phyloP scores from a whole-genome alignment of 1,140 invertebrate genomes.

The Microvelia longipes region DNA sequence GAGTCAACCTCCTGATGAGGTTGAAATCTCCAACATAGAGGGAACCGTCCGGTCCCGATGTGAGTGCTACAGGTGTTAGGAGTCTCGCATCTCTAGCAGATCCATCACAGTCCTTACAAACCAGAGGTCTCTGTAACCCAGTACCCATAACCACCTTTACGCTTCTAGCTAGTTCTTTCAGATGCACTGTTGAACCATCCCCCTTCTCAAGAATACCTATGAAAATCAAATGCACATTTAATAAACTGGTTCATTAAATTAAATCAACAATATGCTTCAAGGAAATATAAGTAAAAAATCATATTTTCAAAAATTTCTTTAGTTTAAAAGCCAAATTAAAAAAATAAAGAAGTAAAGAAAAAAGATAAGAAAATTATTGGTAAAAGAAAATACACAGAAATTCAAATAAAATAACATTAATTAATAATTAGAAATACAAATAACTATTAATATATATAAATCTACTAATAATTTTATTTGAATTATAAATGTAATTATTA shows the following conservation, averaged over 20 bases:
- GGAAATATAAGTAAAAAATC: not conserved
- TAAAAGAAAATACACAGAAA: too few species aligned
- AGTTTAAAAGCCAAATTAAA: not conserved
- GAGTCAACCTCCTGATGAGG: constrained; percentile 78
- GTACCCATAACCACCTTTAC: constrained; percentile 88
- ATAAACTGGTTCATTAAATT: not conserved
- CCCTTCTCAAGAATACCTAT: constrained; percentile 80
- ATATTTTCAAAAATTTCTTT: not conserved
- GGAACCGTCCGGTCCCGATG: constrained; percentile 86
- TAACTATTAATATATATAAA: too few species aligned
- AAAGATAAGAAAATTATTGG: too few species aligned
- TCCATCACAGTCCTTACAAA: constrained; percentile 69
- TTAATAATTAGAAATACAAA: too few species aligned
- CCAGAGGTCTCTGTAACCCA: constrained; percentile 61
- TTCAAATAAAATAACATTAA: too few species aligned
- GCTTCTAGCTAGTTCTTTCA: constrained; percentile 80
- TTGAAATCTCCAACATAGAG: constrained; percentile 96
- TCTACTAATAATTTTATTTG: too few species aligned
- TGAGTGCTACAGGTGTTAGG: constrained; percentile 79
- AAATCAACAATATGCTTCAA: too few species aligned
- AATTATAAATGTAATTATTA: too few species aligned
- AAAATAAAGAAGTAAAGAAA: too few species aligned
- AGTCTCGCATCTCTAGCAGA: constrained; percentile 71
- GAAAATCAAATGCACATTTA: constrained; percentile 9
- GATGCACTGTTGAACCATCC: constrained; percentile 80